phyloP scores from a whole-genome alignment of 2,888 invertebrate species.

The Orchesellides sinensis region DNA sequence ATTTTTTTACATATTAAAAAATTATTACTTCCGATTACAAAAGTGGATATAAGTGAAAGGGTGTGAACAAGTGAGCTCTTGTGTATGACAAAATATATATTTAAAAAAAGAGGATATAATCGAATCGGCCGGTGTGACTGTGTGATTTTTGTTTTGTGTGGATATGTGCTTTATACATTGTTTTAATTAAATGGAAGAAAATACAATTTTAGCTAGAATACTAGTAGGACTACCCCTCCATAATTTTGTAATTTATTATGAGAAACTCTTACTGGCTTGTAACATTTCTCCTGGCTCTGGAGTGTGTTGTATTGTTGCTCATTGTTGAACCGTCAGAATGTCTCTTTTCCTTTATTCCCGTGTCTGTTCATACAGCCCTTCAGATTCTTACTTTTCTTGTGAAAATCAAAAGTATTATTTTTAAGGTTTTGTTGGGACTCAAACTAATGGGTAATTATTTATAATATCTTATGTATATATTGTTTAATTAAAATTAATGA shows the following conservation, averaged over 20 bases:
- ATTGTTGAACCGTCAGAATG: slow-evolving; percentile 63
- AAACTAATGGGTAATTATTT: slow-evolving; percentile 65
- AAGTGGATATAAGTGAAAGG: no score
- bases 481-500: no score
- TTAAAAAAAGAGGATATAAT: no score
- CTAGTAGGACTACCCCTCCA: no score
- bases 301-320: slow-evolving; percentile 59
- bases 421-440: slow-evolving; percentile 70
- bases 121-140: no score
- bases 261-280: slow-evolving; percentile 60
- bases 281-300: slow-evolving; percentile 64
- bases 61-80: no score
- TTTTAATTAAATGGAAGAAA: slow-evolving; percentile 13
- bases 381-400: slow-evolving; percentile 69
- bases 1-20: no score
- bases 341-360: slow-evolving; percentile 65
- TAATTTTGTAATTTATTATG: no score
- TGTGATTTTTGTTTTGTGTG: not conserved
- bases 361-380: slow-evolving; percentile 68
- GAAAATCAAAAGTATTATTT: slow-evolving; percentile 70
- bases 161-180: not conserved
- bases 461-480: not conserved
- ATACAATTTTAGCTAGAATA: no score
- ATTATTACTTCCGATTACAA: no score
- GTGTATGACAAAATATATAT: no score